Evolutionary conservation across 2,797 vertebrate species (phyloP), one percentile per base, ranked within the genome.

Genomic region (Hydrolagus colliei): DNA sequence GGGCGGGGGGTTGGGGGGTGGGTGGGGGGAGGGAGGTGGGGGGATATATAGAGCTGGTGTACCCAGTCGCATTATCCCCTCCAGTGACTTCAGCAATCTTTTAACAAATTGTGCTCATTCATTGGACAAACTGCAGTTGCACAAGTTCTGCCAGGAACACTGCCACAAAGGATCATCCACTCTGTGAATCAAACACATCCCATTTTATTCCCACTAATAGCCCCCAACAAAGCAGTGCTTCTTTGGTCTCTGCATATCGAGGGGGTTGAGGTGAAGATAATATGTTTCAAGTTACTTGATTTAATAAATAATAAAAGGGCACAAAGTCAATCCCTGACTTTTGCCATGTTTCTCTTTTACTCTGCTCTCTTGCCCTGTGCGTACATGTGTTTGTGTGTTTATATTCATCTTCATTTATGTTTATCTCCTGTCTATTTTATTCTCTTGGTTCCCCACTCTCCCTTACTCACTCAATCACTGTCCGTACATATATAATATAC

Each of bases 1-100:
- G 76, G 61, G 35, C 32, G 92, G 90, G 88, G 92, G 92, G 92
- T 91, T 92, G 92, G 92, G 91, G 90, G 87, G 90, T 87, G 88
- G 63, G 86, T 88, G 76, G 87, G 90, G 89, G 90, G 90, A 16
- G 65, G 32, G 82, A 67, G 62, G 20, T 62, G 41, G 52, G 8
- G 79, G 52, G 59, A 72, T 77, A 88, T 78, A 86, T 88, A 88
- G 86, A 87, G 87, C 90, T 90, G 90, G 63, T 84, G 65, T 18
- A 18, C 71, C 79, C 79, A 68, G 65, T 71, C 79, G 18, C 79
- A 84, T 84, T 84, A 84, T 84, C 79, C 79, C 71, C 65, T 84
- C 79, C 65, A 68, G 79, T 84, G 79, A 84, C 79, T 68, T 84
- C 65, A 18, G 79, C 79, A 84, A 71, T 84, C 79, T 84, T 71